Base-by-base conservation (phyloP, 2,797 vertebrate genomes). In the Semotilus atromaculatus region DNA sequence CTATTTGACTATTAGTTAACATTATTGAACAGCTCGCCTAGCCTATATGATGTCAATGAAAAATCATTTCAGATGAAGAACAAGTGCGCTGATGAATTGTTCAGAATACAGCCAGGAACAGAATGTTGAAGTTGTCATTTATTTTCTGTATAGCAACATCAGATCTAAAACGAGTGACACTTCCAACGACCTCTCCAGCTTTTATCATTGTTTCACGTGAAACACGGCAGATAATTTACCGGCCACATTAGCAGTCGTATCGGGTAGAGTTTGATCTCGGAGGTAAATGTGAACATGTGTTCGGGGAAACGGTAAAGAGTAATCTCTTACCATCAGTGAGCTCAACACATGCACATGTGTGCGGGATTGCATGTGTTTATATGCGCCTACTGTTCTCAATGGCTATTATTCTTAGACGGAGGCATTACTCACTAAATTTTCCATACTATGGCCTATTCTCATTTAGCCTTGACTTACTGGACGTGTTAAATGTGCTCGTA, bases 401-500 rank as follows among this genome's bases (percentile, higher is more conserved):
- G 71, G 48, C 72, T 60, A 81, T 83, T 87, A 87, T 87, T 87
- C 86, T 81, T 87, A 86, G 80, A 86, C 85, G 55, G 85, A 86
- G 70, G 71, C 86, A 78, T 88, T 85, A 80, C 85, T 79, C 68
- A 53, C 72, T 18, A 79, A 72, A 87, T 87, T 89, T 89, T 89
- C 88, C 86, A 85, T 80, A 72, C 83, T 80, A 38, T 48, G 83
- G 64, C 75, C 83, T 80, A 81, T 88, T 86, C 82, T 86, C 84
- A 85, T 88, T 88, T 84, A 88, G 81, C 88, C 85, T 80, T 85
- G 87, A 68, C 75, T 60, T 80, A 75, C 68, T 64, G 84, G 81
- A 77, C 80, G 68, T 79, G 70, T 77, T 88, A 75, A 77, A 80
- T 70, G 82, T 74, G 78, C 77, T 82, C 26, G 84, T 83, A 82